phyloP scores from a whole-genome alignment of 1,140 invertebrate species.

The Leptonema lineaticorne region DNA sequence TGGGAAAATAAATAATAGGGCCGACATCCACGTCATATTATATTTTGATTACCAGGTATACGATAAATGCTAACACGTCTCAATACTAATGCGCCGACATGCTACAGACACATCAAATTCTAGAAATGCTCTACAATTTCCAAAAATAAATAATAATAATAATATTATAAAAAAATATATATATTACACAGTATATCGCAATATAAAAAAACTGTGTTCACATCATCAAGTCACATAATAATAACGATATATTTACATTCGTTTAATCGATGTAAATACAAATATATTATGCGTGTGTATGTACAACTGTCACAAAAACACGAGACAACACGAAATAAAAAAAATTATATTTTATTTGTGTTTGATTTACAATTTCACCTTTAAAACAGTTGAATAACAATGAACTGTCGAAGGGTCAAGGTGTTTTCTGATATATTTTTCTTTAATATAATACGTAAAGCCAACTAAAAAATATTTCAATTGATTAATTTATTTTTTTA shows the following conservation, averaged over 20 bases:
- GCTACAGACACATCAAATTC: not conserved
- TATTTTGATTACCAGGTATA: constrained; percentile 43
- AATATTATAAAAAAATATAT: too few relatives aligned
- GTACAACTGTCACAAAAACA: constrained; percentile 20
- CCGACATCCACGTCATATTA: constrained; percentile 38
- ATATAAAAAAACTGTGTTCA: too few relatives aligned
- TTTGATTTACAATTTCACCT: constrained; percentile 22
- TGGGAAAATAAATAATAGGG: constrained; percentile 42
- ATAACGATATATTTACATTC: not conserved
- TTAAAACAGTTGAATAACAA: constrained; percentile 6
- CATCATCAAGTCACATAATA: not conserved
- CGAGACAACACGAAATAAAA: too few relatives aligned
- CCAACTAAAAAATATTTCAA: too few relatives aligned
- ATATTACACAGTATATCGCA: too few relatives aligned
- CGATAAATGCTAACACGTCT: constrained; percentile 42
- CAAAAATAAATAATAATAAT: too few relatives aligned
- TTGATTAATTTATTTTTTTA: not conserved
- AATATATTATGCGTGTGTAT: constrained; percentile 13
- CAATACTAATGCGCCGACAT: constrained; percentile 32
- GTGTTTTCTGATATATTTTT: too few relatives aligned
- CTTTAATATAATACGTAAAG: too few relatives aligned
- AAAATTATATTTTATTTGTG: too few relatives aligned
- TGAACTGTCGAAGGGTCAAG: constrained; percentile 18
- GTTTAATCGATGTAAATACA: not conserved
- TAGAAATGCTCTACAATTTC: not conserved